Base-by-base conservation (phyloP, 2,797 vertebrate species). In the Lutjanus campechanus region DNA sequence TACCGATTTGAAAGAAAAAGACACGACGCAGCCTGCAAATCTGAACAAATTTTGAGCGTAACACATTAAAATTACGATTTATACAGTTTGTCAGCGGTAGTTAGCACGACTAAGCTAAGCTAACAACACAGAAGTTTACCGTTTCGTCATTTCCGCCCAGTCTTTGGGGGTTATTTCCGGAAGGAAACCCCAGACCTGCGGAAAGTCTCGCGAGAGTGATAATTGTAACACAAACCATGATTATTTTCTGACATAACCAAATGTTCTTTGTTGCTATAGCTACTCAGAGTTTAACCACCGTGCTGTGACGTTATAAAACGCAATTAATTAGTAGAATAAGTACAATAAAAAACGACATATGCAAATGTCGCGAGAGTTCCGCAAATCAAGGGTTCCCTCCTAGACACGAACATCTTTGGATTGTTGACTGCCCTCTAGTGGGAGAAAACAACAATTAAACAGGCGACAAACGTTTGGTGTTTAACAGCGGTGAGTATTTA, bases 71-170 rank as follows among this genome's bases (percentile, higher is more conserved):
- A 11, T 1, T 1, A 22, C 53, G 5, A 36, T 36, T 36, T 4
- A 6, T 9, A 29, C 25, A 2, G 17, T 59, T 41, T 65, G 8
- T 5, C 0, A 2, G 1, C 4, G 2, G 8, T 3, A 12, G 53
- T 10, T 50, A 69, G 44, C 73, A 13, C n/a, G 0, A 4, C 40
- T 22, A 13, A 43, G 44, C 74, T 63, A 77, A 0, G 29, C 76
- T 76, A 88, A 76, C 50, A 76, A 84, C 54, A 74, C 79, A 66
- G 76, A 79, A 54, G 60, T 67, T 13, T 0, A 0, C 1, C 15
- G 0, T 13, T 6, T 51, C 44, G 41, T 59, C 40, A 62, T 2
- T 65, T 88, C 55, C 60, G 64, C 55, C 54, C 7, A 36, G 29
- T 0, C 2, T 36, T 4, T 36, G 29, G 29, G 5, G 3, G 29